Evolutionary conservation across 1,140 invertebrate genomes (phyloP), one percentile per base, ranked within the genome.

Genomic region (Caenorhabditis remanei): DNA sequence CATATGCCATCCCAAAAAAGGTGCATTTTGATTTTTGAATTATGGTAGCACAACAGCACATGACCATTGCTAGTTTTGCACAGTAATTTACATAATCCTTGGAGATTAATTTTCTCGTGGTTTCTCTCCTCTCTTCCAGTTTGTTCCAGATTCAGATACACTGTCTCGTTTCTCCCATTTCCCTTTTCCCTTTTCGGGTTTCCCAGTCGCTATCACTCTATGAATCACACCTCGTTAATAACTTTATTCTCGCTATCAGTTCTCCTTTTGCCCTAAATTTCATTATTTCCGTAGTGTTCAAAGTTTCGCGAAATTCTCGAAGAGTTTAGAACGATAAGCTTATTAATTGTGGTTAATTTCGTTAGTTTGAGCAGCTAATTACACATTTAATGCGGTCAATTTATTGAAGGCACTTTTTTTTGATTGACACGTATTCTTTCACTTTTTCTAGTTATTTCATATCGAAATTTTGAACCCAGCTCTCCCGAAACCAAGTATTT

Each of bases 31-130:
- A 16, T 16, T 40, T 14, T 2, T 46, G 6, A 13, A 14, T 21
- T 71, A 71, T 11, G 13, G 21, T 32, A 43, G 41, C 65, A 71
- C 65, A 71, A 43, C 40, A 71, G 24, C 61, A 40, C 32, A 32
- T 65, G 9, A 14, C 21, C 6, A 14, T 14, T 19, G 14, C 13
- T 19, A 4, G 4, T 63, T 71, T 71, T 71, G 65, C 65, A 71
- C 65, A 71, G 8, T 43, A 71, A 71, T 71, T 71, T 43, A 41
- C 40, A 71, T 71, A 71, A 71, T 63, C 61, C 8, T 63, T 40
- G 40, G 19, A 71, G 14, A 71, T 71, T 71, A 71, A 14, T 65
- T 24, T 61, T 61, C 56, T 9, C 19, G 21, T 61, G 56, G 19
- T 61, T n/a, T 61, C 21, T 61, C 21, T 61, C 61, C 9, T 7